Evolutionary conservation across 2,113 vertebrate species (phyloP).

Genomic region (Limnothrissa miodon): DNA sequence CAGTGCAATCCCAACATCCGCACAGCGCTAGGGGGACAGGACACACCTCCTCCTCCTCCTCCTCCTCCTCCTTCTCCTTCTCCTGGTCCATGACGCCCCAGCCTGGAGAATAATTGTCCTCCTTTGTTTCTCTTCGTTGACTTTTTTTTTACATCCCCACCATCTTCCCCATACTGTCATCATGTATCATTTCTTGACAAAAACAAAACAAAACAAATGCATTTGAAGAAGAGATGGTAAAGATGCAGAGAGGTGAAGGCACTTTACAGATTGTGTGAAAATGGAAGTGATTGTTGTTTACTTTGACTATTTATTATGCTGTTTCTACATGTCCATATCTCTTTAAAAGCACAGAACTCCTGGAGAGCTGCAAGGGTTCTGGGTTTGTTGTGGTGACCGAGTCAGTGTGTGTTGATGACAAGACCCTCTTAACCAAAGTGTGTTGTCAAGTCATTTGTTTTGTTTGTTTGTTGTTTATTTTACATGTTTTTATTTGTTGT

Average conservation of each 20-base stretch:
- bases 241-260: slow-evolving; percentile 67
- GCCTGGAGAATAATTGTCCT: slow-evolving; percentile 67
- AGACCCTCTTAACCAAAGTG: slow-evolving; percentile 88
- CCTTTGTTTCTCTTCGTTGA: slow-evolving; percentile 63
- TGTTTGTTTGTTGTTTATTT: slow-evolving; percentile 67
- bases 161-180: slow-evolving; percentile 52
- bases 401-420: slow-evolving; percentile 53
- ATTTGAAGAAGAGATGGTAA: slow-evolving; percentile 59
- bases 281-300: slow-evolving; percentile 72
- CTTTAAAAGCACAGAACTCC: slow-evolving; percentile 38
- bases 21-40: slow-evolving; percentile 65
- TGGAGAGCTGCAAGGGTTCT: slow-evolving; percentile 36
- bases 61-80: neutral
- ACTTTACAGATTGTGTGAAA: slow-evolving; percentile 73
- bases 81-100: slow-evolving; percentile 60
- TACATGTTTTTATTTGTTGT: neutral
- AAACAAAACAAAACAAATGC: slow-evolving; percentile 60
- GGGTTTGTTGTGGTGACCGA: slow-evolving; percentile 35
- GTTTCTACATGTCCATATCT: slow-evolving; percentile 32
- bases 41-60: slow-evolving; percentile 8
- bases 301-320: slow-evolving; percentile 61
- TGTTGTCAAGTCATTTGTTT: slow-evolving; percentile 57
- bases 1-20: slow-evolving; percentile 66
- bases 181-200: slow-evolving; percentile 35
- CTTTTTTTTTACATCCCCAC: slow-evolving; percentile 52